Percentiles rank a stretch among this genome's conserved stretches.
These are phyloP conservation scores for Acrocephalus kingi DNA, from an alignment of 2,113 vertebrate genomes.

Conservation along the genomic window DNA sequence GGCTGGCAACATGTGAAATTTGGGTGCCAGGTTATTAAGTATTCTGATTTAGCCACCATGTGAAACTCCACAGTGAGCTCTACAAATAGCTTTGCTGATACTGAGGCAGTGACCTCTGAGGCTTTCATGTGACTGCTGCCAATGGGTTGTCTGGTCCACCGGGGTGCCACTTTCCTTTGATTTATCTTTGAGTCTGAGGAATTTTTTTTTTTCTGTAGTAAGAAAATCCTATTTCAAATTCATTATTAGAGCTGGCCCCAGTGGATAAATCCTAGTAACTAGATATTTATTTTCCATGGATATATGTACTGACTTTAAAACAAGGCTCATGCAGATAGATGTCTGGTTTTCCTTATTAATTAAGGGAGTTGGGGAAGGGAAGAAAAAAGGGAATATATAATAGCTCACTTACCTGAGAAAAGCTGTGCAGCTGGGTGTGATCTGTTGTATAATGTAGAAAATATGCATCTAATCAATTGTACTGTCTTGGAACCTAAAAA, in stretches of 20 bases:
- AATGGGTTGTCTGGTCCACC: conserved; percentile 39
- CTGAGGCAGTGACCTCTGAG: conserved; percentile 39
- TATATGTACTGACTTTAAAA: conserved; percentile 12
- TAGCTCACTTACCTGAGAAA: conserved; percentile 23
- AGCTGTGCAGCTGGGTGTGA: neutral
- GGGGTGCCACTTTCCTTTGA: conserved; percentile 52
- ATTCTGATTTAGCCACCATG: conserved; percentile 5
- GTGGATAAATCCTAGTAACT: conserved; percentile 35
- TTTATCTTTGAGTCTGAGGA: conserved; percentile 58
- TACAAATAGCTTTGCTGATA: conserved; percentile 24
- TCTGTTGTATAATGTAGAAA: neutral
- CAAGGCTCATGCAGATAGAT: conserved; percentile 15
- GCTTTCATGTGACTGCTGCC: conserved; percentile 56
- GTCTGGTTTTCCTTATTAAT: conserved; percentile 27
- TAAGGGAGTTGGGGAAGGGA: neutral
- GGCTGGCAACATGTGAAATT: neutral
- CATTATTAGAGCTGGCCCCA: conserved; percentile 12
- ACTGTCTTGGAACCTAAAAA: neutral
- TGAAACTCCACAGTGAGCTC: conserved; percentile 19
- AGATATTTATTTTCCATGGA: conserved; percentile 21
- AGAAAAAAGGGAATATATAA: neutral
- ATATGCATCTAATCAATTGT: neutral
- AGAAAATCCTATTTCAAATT: conserved; percentile 49
- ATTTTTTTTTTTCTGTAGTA: neutral
- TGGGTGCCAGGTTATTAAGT: conserved; percentile 38